Evolutionary conservation across 2,797 vertebrate species (phyloP).

Genomic region (Argyrosomus regius): DNA sequence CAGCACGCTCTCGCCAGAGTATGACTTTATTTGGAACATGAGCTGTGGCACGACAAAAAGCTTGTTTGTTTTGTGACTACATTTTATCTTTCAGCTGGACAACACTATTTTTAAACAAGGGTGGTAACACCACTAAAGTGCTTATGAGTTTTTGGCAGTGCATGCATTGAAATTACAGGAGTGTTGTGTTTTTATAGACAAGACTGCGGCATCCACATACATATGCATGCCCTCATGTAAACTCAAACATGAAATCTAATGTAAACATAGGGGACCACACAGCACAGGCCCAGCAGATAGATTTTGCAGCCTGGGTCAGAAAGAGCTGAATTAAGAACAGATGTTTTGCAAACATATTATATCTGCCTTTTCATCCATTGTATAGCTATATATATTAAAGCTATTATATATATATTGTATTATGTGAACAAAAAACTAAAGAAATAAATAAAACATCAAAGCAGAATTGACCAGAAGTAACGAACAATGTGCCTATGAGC

Average conservation of each 20-base stretch:
- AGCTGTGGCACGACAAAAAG: background rate
- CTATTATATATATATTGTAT: too few species aligned
- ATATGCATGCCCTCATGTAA: slow-evolving; percentile 19
- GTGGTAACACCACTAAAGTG: background rate
- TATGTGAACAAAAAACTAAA: background rate
- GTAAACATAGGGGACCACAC: slow-evolving; percentile 30
- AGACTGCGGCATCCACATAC: slow-evolving; percentile 20
- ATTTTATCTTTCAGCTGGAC: background rate
- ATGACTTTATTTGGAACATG: background rate
- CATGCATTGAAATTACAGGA: slow-evolving; percentile 16
- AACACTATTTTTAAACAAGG: background rate
- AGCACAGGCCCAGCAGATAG: slow-evolving; percentile 4
- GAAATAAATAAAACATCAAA: background rate
- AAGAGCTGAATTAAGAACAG: slow-evolving; percentile 9
- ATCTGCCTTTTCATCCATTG: background rate
- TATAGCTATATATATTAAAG: too few species aligned
- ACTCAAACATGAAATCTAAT: slow-evolving; percentile 18
- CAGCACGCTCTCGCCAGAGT: background rate
- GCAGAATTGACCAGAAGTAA: too few species aligned
- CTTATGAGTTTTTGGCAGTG: background rate
- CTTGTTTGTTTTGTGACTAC: background rate
- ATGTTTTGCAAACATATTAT: slow-evolving; percentile 10
- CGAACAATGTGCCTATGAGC: background rate
- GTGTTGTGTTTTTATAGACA: slow-evolving; percentile 1
- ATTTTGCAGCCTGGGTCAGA: slow-evolving; percentile 13